Conservation (phyloP, 2,888 invertebrate species). For the Drosophila subquinaria region DNA sequence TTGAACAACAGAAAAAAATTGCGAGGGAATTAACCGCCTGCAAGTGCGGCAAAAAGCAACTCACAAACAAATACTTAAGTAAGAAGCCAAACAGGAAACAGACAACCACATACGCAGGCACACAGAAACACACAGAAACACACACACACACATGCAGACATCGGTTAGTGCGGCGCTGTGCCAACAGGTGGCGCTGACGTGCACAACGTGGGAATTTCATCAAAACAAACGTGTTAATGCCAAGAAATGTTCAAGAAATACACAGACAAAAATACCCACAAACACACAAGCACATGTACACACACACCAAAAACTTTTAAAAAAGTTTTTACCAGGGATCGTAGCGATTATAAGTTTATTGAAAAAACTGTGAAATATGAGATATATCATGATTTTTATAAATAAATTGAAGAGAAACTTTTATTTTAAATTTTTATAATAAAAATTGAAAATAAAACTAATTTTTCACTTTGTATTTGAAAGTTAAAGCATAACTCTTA, state of each 20-base stretch:
- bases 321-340: neutral
- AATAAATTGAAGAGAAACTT: too few relatives aligned
- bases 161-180: conserved; percentile 42
- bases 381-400: too few relatives aligned
- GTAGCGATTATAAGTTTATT: too few relatives aligned
- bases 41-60: conserved; percentile 30
- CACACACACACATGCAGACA: neutral
- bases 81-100: conserved; percentile 26
- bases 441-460: too few relatives aligned
- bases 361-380: too few relatives aligned
- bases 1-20: conserved; percentile 4
- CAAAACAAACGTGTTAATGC: conserved; percentile 38
- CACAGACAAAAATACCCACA: neutral
- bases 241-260: neutral
- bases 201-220: conserved; percentile 49
- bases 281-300: neutral
- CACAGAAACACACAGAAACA: conserved; percentile 12
- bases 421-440: too few relatives aligned
- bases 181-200: conserved; percentile 74
- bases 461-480: too few relatives aligned
- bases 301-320: neutral
- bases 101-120: conserved; percentile 13
- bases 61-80: conserved; percentile 18
- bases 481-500: too few relatives aligned
- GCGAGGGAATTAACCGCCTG: conserved; percentile 26